A percentile compares a stretch with the other conserved stretches of the same genome.
phyloP scores from a whole-genome alignment of 2,888 invertebrate species.

The Leucophora obtusa region DNA sequence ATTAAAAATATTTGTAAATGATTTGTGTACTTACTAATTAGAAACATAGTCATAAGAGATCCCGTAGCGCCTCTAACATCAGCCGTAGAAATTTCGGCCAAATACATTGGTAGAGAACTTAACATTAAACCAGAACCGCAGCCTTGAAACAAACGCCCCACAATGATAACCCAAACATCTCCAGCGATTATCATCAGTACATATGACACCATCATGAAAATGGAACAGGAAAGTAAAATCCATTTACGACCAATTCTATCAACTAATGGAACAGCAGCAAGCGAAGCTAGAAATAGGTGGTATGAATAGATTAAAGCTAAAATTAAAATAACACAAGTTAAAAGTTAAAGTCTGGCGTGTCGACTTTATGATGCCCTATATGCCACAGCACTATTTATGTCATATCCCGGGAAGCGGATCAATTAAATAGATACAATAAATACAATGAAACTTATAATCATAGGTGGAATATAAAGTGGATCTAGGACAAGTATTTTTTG shows the following conservation, averaged over 20 bases:
- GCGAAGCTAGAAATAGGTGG: constrained; percentile 82
- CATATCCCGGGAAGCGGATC: too few relatives aligned
- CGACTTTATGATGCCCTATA: too few relatives aligned
- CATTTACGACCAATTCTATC: constrained; percentile 85
- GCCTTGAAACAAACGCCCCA: constrained; percentile 80
- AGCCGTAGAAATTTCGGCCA: constrained; percentile 90
- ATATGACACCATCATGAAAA: constrained; percentile 83
- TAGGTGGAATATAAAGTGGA: too few relatives aligned
- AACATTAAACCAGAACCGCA: constrained; percentile 84
- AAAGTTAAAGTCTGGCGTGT: too few relatives aligned
- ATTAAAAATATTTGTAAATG: too few relatives aligned
- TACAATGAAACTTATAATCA: too few relatives aligned
- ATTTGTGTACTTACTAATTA: constrained; percentile 78
- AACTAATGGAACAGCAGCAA: constrained; percentile 84
- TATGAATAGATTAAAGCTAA: too few relatives aligned
- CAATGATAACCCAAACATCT: constrained; percentile 79
- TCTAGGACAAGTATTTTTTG: too few relatives aligned
- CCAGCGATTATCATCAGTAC: constrained; percentile 80
- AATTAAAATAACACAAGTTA: too few relatives aligned
- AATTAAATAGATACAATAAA: too few relatives aligned
- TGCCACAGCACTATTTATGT: too few relatives aligned
- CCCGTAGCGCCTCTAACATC: constrained; percentile 90
- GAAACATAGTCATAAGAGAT: constrained; percentile 87
- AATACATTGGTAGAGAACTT: constrained; percentile 89
- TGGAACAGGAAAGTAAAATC: constrained; percentile 82